Percentiles rank a stretch among this genome's conserved stretches.
Evolutionary conservation across 2,888 invertebrate genomes (phyloP).

Genomic region (Lasioglossum villosulum): DNA sequence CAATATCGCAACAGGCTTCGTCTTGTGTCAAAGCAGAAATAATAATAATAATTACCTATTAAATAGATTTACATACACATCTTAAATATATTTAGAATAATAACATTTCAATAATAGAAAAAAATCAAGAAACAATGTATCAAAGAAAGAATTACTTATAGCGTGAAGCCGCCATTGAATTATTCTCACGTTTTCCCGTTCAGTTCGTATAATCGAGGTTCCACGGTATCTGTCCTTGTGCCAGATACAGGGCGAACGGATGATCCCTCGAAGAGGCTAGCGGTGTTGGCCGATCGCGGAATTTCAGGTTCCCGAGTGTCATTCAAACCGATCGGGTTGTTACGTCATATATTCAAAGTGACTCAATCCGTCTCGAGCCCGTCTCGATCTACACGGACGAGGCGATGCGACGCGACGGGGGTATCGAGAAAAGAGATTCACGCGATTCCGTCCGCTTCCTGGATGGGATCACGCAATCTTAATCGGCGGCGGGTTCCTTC

Average conservation of each 20-base stretch:
- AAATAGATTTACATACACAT: no score
- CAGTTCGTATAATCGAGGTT: not conserved
- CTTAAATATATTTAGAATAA: no score
- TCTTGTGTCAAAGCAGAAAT: no score
- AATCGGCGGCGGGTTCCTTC: not conserved
- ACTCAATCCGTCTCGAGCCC: slow-evolving; percentile 13
- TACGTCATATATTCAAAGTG: slow-evolving; percentile 21
- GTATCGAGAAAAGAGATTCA: slow-evolving; percentile 6
- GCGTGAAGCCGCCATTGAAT: not conserved
- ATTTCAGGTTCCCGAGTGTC: not conserved
- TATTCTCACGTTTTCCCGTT: not conserved
- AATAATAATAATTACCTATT: no score
- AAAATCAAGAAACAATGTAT: no score
- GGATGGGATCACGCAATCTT: slow-evolving; percentile 12
- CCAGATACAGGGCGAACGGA: not conserved
- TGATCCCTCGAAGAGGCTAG: not conserved
- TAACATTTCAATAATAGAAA: no score
- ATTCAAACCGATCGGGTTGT: not conserved
- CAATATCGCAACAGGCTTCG: no score
- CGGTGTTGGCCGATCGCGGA: not conserved
- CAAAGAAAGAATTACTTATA: no score
- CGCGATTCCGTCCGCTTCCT: slow-evolving; percentile 19
- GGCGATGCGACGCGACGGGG: not conserved
- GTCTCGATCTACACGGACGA: slow-evolving; percentile 6
- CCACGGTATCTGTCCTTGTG: not conserved